These are phyloP conservation scores for Amphiprion percula DNA, from an alignment of 2,113 vertebrate species.

Conservation along the genomic window DNA sequence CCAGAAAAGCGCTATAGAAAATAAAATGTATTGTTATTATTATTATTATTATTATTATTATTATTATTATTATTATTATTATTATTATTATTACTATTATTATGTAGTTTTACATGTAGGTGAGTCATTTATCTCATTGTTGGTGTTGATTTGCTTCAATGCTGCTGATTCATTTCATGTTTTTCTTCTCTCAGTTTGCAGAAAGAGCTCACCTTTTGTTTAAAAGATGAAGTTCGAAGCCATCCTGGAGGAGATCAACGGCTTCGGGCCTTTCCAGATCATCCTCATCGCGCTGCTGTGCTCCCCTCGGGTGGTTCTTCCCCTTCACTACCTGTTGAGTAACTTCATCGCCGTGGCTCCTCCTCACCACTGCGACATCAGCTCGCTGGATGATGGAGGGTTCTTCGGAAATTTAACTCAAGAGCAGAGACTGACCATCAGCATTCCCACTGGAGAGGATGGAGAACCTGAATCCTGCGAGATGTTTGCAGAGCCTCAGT, in stretches of 20 bases:
- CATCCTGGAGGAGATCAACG: slow-evolving; percentile 83
- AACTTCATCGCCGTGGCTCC: slow-evolving; percentile 87
- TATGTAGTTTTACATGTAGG: no score
- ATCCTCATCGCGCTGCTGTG: slow-evolving; percentile 79
- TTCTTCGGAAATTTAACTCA: slow-evolving; percentile 80
- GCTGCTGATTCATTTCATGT: no score
- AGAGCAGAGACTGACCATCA: slow-evolving; percentile 79
- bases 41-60: no score
- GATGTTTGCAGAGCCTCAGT: slow-evolving; percentile 85
- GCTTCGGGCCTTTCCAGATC: slow-evolving; percentile 90
- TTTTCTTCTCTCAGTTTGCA: no score
- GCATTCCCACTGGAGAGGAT: slow-evolving; percentile 78
- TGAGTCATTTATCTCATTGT: no score
- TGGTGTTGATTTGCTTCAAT: no score
- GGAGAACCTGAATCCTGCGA: slow-evolving; percentile 85
- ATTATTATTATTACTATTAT: no score
- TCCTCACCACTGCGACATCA: slow-evolving; percentile 85
- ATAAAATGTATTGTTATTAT: no score
- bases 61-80: no score
- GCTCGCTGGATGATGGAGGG: slow-evolving; percentile 46
- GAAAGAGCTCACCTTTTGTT: neutral
- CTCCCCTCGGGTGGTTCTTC: slow-evolving; percentile 78
- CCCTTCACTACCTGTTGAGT: slow-evolving; percentile 88
- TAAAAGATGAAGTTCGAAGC: slow-evolving; percentile 88
- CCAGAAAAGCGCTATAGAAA: no score